Base-by-base conservation (phyloP, 2,797 vertebrate species). In the Sebastes taczanowskii region DNA sequence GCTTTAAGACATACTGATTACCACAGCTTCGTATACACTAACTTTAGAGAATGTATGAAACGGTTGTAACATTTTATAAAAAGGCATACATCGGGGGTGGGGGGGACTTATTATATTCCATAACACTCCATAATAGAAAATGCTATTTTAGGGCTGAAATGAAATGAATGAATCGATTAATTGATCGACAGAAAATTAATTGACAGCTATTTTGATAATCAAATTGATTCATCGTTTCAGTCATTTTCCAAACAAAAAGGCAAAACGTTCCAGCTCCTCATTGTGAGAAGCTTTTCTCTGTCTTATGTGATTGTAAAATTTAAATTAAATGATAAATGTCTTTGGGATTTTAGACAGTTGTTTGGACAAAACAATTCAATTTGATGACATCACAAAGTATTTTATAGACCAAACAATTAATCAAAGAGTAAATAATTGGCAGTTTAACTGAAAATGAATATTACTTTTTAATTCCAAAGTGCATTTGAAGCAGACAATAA, bases 1-100 rank as follows among this genome's bases (percentile, higher is more conserved):
- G 49, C 14, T 86, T 83, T 18, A 42, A 80, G 83, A 80, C 81
- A 65, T 11, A 32, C 25, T 30, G 58, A 71, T 78, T 11, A 71
- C 1, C 11, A 67, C 16, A 69, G 60, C 35, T 56, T 67, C 29
- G 27, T 29, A n/a, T 10, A 6, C 1, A 81, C 6, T 42, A 25
- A 71, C 29, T 60, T 70, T 11, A 49, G 13, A 76, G 1, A 16
- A 72, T 60, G 38, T 46, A 53, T 69, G 20, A 68, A 82, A 75
- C 6, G 16, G 23, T 38, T 60, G 25, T 6, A 72, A 20, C 18
- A 4, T 58, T 65, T 0, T 11, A 30, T 56, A 35, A 74, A 74
- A 77, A 77, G 18, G 0, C 7, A 27, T 46, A 52, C 2, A 71
- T 14, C 1, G 1, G 4, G 3, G 11, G n/a, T n/a, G n/a, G 1